Evolutionary conservation across 2,797 vertebrate genomes (phyloP).

Genomic region (Enteromius treurensis): DNA sequence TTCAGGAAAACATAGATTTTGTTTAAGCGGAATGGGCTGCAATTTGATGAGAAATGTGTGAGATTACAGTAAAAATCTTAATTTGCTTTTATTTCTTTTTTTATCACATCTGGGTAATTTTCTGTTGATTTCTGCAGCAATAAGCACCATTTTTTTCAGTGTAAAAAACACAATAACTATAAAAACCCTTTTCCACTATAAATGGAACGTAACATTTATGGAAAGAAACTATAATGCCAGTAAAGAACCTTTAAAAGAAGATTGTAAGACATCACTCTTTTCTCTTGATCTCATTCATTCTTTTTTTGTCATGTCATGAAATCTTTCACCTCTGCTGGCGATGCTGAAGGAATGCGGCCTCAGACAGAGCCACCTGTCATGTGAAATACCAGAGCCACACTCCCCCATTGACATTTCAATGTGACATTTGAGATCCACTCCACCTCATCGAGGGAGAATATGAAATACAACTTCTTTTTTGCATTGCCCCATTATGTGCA

Average conservation of each 20-base stretch:
- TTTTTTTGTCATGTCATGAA: constrained; percentile 37
- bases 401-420: constrained; percentile 61
- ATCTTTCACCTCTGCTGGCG: constrained; percentile 48
- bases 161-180: not conserved
- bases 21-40: not conserved
- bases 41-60: not conserved
- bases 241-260: not conserved
- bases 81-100: not conserved
- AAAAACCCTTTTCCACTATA: not conserved
- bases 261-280: constrained; percentile 23
- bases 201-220: not conserved
- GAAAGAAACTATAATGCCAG: not conserved
- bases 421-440: constrained; percentile 60
- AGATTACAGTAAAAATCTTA: not conserved
- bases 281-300: not conserved
- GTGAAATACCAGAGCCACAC: constrained; percentile 54
- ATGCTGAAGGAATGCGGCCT: constrained; percentile 58
- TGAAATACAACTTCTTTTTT: constrained; percentile 38
- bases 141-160: not conserved
- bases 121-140: not conserved
- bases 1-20: not conserved
- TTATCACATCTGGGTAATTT: not conserved
- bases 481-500: constrained; percentile 29
- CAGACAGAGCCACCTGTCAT: constrained; percentile 54
- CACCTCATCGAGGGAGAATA: constrained; percentile 31